A percentile compares a stretch with the other conserved stretches of the same genome.
These are phyloP conservation scores for Adineta ricciae DNA, from an alignment of 2,888 invertebrate species.

Conservation along the genomic window DNA sequence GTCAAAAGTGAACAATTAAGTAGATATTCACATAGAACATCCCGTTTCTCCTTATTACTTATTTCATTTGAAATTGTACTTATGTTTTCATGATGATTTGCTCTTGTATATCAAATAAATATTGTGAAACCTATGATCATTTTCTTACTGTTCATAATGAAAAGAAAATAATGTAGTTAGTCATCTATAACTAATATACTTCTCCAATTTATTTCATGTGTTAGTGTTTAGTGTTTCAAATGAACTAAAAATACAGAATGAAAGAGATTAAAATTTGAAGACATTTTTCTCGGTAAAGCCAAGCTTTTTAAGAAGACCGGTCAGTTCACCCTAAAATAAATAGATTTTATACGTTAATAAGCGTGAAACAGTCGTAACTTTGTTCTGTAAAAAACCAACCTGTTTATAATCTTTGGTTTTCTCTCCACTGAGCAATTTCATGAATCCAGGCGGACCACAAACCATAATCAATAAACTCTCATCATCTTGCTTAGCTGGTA, in stretches of 20 bases:
- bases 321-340: not conserved
- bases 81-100: not conserved
- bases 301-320: not conserved
- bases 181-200: too few relatives aligned
- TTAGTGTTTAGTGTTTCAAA: not conserved
- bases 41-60: not conserved
- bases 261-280: not conserved
- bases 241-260: not conserved
- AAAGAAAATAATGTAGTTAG: too few relatives aligned
- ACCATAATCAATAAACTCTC: constrained; percentile 5
- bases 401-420: constrained; percentile 9
- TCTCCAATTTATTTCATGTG: not conserved
- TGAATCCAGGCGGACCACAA: constrained; percentile 19
- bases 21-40: not conserved
- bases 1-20: not conserved
- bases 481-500: not conserved
- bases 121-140: not conserved
- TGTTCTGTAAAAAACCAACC: not conserved
- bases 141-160: too few relatives aligned
- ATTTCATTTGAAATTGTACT: not conserved
- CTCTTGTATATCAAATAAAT: not conserved
- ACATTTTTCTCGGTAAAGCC: constrained; percentile 17
- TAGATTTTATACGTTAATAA: not conserved
- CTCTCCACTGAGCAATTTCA: constrained; percentile 3
- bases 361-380: not conserved